Evolutionary conservation across 1,140 invertebrate genomes (phyloP), one percentile per base, ranked within the genome.

Genomic region (Lasioglossum baleicum): DNA sequence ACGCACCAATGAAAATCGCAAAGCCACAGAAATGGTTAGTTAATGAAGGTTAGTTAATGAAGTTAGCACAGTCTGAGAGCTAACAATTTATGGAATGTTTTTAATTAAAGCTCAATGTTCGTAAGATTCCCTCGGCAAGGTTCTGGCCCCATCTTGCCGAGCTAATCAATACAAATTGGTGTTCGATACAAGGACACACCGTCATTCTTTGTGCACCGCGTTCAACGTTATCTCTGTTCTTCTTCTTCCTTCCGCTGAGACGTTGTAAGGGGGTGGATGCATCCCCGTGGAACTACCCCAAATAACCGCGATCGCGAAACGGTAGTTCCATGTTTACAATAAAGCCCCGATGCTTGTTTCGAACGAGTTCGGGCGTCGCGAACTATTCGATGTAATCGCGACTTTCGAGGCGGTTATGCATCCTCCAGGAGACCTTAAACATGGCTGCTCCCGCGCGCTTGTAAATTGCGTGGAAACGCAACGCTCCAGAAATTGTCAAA

Each of bases 371-470:
- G 51, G 44, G 44, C 75, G 48, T 69, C 13, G 35, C 31, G n/a
- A 81, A 81, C 65, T 73, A 74, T 77, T 81, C 65, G 68, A 83
- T 48, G 44, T 53, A 81, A 76, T 77, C 73, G 77, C 31, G 64
- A 67, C 42, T 72, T 68, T 40, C n/a, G n/a, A 20, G 11, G 6
- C 44, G 60, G 26, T 70, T 64, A 71, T 71, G 75, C 35, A 61
- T 72, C 61, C 35, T 78, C 31, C 35, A 22, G 48, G 60, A 58
- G 7, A 66, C 63, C 69, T 65, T 73, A 56, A 79, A 79, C 31
- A 22, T 5, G 26, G 61, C 22, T 66, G 6, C 31, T 0, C 17
- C 20, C 40, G 26, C 48, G 26, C 26, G 17, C 17, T 15, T 73
- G 69, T 35, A 48, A 79, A 79, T 58, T 65, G 63, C 44, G 15